A percentile compares a stretch with the other conserved stretches of the same genome.
Evolutionary conservation across 2,113 vertebrate species (phyloP).

Genomic region (Lepisosteus osseus): DNA sequence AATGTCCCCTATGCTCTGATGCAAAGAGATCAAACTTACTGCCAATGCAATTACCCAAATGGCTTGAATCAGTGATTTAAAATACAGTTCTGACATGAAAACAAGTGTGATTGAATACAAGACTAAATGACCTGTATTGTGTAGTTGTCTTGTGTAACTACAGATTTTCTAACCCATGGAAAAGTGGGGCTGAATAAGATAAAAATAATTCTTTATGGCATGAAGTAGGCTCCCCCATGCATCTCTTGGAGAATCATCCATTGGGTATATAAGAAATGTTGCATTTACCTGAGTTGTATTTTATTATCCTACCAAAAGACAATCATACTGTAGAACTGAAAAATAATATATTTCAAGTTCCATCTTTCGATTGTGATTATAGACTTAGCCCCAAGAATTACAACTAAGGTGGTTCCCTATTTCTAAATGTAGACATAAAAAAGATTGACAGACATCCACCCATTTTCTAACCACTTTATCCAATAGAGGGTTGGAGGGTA

Average conservation of each 20-base stretch:
- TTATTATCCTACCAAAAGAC: too few species aligned
- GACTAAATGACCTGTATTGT: conserved; percentile 9
- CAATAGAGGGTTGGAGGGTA: too few species aligned
- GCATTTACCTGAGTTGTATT: too few species aligned
- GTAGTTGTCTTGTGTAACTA: conserved; percentile 30
- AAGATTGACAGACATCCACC: too few species aligned
- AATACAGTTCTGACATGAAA: not conserved
- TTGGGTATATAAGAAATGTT: not conserved
- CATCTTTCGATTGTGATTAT: too few species aligned
- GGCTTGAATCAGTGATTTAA: not conserved
- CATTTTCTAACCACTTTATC: too few species aligned
- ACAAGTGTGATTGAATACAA: not conserved
- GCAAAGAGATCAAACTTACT: not conserved
- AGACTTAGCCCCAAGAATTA: too few species aligned
- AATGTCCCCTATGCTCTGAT: not conserved
- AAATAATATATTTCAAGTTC: too few species aligned
- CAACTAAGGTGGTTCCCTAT: too few species aligned
- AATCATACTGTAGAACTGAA: too few species aligned
- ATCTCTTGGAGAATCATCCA: not conserved
- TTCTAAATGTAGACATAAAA: too few species aligned
- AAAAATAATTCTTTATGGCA: not conserved
- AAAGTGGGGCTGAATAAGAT: conserved; percentile 20
- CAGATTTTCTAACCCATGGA: conserved; percentile 30
- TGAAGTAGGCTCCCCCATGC: not conserved
- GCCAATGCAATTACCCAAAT: not conserved